Percentiles rank a stretch among this genome's conserved stretches.
Conservation (phyloP, 1,140 invertebrate species). For the Maconellicoccus hirsutus region DNA sequence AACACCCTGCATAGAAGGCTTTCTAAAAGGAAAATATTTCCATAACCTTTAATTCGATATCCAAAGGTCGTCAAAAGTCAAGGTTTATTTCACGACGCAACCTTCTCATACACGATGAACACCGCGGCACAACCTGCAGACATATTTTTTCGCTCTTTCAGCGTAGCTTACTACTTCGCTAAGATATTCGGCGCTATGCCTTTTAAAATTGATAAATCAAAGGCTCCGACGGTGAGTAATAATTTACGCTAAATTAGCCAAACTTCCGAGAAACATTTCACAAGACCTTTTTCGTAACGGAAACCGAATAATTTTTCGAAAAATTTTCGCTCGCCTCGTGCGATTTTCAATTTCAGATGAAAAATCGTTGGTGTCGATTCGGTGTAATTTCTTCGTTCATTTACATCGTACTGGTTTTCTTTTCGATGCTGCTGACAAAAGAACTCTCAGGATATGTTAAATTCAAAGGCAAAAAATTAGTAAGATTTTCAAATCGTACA, state of each 20-base stretch:
- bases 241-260: neutral
- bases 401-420: conserved; percentile 5
- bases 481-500: neutral
- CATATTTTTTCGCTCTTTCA: conserved; percentile 22
- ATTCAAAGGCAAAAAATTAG: conserved; percentile 13
- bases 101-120: no score
- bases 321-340: no score
- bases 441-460: neutral
- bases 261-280: no score
- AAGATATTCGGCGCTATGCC: conserved; percentile 26
- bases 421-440: neutral
- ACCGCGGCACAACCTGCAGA: neutral
- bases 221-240: neutral
- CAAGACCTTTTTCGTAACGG: neutral
- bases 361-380: neutral
- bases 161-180: conserved; percentile 23
- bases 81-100: no score
- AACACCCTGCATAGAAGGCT: neutral
- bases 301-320: neutral
- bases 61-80: neutral
- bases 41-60: neutral
- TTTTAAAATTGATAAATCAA: conserved; percentile 15
- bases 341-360: neutral
- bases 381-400: neutral
- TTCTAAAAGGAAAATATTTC: conserved; percentile 9